Percentiles rank a stretch among this genome's conserved stretches.
phyloP scores from a whole-genome alignment of 2,113 vertebrate species.

The Stigmatopora nigra region DNA sequence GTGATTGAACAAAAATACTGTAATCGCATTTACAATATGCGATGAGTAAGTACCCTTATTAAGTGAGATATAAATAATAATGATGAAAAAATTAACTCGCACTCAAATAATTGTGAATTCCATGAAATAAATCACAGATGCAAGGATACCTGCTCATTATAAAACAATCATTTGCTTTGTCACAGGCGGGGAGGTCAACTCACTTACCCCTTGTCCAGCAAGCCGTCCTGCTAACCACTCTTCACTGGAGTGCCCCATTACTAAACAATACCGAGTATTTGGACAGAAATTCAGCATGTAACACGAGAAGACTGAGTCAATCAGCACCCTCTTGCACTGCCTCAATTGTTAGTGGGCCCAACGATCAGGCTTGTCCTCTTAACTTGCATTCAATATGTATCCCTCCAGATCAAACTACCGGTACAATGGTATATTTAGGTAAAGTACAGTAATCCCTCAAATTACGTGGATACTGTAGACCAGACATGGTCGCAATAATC shows the following conservation, averaged over 20 bases:
- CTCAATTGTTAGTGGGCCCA: conserved; percentile 9
- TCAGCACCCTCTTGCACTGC: conserved; percentile 36
- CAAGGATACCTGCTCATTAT: neutral
- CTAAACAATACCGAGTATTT: neutral
- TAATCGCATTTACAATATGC: neutral
- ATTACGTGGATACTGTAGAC: no score
- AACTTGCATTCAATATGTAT: conserved; percentile 3
- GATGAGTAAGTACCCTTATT: neutral
- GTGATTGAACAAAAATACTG: neutral
- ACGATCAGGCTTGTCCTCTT: conserved; percentile 18
- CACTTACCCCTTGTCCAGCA: no score
- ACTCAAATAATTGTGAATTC: neutral
- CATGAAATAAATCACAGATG: neutral
- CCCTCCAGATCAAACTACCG: conserved; percentile 2
- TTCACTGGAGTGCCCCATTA: neutral
- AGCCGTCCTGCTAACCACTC: no score
- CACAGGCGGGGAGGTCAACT: no score
- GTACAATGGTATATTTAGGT: neutral
- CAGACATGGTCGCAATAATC: no score
- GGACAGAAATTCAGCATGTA: conserved; percentile 47
- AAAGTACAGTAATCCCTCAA: neutral
- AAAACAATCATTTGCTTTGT: no score
- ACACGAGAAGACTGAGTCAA: conserved; percentile 54
- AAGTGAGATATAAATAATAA: neutral
- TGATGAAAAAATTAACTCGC: neutral